Base-by-base conservation (phyloP, 2,888 invertebrate species). In the Lysandra coridon region DNA sequence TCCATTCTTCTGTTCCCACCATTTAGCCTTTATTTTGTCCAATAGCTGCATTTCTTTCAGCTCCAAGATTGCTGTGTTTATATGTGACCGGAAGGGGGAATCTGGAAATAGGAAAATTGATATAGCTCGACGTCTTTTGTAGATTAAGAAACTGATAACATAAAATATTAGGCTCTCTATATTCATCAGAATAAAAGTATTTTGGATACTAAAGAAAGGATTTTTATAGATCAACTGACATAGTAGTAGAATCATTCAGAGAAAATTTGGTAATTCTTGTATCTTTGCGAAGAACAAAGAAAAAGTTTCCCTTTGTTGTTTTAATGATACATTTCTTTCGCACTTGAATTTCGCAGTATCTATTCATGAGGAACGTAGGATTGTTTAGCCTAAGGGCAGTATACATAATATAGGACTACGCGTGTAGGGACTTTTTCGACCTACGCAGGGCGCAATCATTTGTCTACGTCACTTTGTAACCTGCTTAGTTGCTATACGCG, bases 1-100 rank as follows among this genome's bases (percentile, higher is more conserved):
- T 1, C 96, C 96, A 82, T 96, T 95, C 86, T 95, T 95, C 83
- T 96, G 93, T 84, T 96, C 96, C 99, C 99, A 99, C 99, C 99
- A 99, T 90, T 96, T 97, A 44, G 96, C 96, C 91, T 98, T 98
- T 78, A 99, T 93, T 79, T 95, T 95, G 80, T 96, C 96, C 33
- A 99, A 94, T 69, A 95, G 95, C 0, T 98, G 98, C 80, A 96
- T 96, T 90, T 99, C 99, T 91, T 98, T 98, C 79, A 99, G 94
- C 88, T 96, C 96, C 69, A 99, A 93, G 81, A 99, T 97, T 0
- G 98, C 98, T 83, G 97, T 96, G 84, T 98, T 98, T 80, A 99
- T 96, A 78, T 95, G 94, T 1, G 97, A 96, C 81, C 97, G 94
- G 85, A 96, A 97, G 1, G 96, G 97, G 0, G 97, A 96, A 87